Percentiles rank a stretch among this genome's conserved stretches.
Evolutionary conservation across 2,888 invertebrate genomes (phyloP).

Genomic region (Chaetogeoica ovagalla): DNA sequence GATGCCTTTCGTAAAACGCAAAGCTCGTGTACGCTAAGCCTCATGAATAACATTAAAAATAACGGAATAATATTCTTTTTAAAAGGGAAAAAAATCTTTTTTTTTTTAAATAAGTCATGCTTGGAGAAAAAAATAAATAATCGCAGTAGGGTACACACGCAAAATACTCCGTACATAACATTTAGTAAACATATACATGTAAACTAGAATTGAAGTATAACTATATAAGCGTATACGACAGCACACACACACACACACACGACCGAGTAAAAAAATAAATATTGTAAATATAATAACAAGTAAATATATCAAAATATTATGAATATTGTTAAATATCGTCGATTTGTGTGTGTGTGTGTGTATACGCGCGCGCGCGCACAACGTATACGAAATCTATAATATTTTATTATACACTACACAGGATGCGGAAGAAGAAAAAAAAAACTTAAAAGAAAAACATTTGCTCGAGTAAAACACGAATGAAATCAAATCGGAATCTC

Average conservation of each 20-base stretch:
- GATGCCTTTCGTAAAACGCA: slow-evolving; percentile 19
- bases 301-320: too few relatives aligned
- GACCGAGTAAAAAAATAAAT: too few relatives aligned
- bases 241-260: not conserved
- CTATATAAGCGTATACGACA: too few relatives aligned
- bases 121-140: not conserved
- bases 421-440: slow-evolving; percentile 43
- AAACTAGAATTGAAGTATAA: not conserved
- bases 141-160: not conserved
- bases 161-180: not conserved
- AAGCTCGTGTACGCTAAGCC: slow-evolving; percentile 19
- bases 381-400: not conserved
- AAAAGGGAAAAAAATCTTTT: not conserved
- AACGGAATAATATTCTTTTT: not conserved
- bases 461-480: not conserved
- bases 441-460: slow-evolving; percentile 10
- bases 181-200: not conserved
- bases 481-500: not conserved
- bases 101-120: slow-evolving; percentile 26
- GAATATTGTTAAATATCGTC: too few relatives aligned
- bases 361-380: too few relatives aligned
- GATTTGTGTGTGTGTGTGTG: too few relatives aligned
- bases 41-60: not conserved
- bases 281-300: too few relatives aligned
- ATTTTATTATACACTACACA: slow-evolving; percentile 12